A percentile compares a stretch with the other conserved stretches of the same genome.
phyloP scores from a whole-genome alignment of 2,888 invertebrate genomes.

The Drosophila formosana region DNA sequence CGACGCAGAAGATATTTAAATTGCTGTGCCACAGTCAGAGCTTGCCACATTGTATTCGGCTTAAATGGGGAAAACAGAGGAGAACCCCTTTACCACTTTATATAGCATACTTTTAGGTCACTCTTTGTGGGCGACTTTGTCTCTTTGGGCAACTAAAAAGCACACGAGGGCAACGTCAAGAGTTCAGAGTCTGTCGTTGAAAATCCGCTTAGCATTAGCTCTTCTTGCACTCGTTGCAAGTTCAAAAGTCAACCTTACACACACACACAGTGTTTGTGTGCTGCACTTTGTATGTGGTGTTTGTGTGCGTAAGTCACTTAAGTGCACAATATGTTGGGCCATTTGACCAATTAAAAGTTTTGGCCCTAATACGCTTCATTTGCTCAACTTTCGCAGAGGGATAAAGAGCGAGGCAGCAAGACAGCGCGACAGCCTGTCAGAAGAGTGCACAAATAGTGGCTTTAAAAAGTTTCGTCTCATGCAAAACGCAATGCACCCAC shows the following conservation, averaged over 20 bases:
- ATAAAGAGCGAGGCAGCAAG: constrained; percentile 10
- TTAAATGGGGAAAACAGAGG: background rate
- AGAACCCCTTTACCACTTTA: constrained; percentile 9
- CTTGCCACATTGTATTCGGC: background rate
- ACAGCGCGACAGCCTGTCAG: constrained; percentile 4
- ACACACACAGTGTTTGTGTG: constrained; percentile 14
- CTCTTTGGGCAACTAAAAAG: constrained; percentile 21
- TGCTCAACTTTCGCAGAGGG: constrained; percentile 68
- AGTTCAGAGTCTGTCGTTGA: constrained; percentile 16
- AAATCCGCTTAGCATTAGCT: constrained; percentile 76
- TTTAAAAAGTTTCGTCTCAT: constrained; percentile 56
- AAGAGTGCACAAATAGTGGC: constrained; percentile 27
- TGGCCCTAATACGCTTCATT: constrained; percentile 81
- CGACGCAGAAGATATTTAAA: background rate
- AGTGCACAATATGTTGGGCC: constrained; percentile 75
- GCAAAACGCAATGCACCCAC: constrained; percentile 11
- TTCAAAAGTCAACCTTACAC: constrained; percentile 69
- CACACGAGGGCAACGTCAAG: constrained; percentile 1
- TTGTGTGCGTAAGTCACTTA: constrained; percentile 69
- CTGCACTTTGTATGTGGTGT: constrained; percentile 23
- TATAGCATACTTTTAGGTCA: constrained; percentile 9
- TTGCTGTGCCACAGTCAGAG: background rate
- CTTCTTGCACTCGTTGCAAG: constrained; percentile 60
- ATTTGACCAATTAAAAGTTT: constrained; percentile 83
- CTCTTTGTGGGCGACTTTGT: constrained; percentile 21